A percentile compares a stretch with the other conserved stretches of the same genome.
Conservation (phyloP, 2,888 invertebrate genomes). For the Chloroclystis v-ata region DNA sequence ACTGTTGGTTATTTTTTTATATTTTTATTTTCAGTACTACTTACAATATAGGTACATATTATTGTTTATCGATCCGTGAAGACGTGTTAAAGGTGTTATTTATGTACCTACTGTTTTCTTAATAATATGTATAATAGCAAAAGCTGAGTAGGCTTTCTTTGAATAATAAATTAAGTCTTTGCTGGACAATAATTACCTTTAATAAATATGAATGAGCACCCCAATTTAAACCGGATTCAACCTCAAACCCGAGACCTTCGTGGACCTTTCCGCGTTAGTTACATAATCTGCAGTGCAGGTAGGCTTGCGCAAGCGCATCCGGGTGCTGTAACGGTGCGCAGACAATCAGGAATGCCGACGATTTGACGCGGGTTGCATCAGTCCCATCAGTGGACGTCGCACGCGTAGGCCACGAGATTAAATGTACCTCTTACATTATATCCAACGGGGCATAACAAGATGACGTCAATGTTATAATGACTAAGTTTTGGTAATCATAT, state of each 20-base stretch:
- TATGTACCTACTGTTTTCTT: neutral
- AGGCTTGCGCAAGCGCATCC: constrained; percentile 65
- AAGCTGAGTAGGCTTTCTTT: too few species aligned
- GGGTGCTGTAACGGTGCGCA: constrained; percentile 66
- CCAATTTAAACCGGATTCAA: constrained; percentile 2
- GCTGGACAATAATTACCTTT: neutral
- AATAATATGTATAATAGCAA: too few species aligned
- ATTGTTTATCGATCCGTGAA: too few species aligned
- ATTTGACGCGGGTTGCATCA: constrained; percentile 67
- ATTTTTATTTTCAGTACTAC: too few species aligned
- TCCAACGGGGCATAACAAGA: too few species aligned
- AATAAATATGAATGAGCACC: neutral
- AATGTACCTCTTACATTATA: too few species aligned
- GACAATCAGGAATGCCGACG: constrained; percentile 69
- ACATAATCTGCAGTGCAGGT: constrained; percentile 49
- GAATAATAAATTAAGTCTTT: too few species aligned
- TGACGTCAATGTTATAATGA: too few species aligned
- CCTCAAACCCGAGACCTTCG: neutral
- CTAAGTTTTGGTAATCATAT: too few species aligned
- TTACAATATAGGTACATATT: too few species aligned
- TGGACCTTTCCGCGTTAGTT: constrained; percentile 38
- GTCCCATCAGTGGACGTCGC: constrained; percentile 29
- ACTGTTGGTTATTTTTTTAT: too few species aligned
- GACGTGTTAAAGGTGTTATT: too few species aligned
- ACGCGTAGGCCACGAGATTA: neutral